Conservation (phyloP, 2,888 invertebrate genomes). For the Lasioglossum malachurum region DNA sequence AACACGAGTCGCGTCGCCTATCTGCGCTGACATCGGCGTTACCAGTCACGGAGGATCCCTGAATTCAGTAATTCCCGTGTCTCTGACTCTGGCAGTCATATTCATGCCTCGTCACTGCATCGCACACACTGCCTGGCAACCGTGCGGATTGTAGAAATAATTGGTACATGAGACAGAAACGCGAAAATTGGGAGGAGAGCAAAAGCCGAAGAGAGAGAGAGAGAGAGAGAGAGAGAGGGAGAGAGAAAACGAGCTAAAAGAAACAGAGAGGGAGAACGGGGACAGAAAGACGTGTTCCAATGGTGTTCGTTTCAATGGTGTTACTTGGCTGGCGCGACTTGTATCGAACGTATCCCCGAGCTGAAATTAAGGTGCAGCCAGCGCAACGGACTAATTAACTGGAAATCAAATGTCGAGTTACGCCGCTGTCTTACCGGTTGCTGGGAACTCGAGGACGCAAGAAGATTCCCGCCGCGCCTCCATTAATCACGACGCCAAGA, state of each 20-base stretch:
- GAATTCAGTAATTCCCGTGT: constrained; percentile 21
- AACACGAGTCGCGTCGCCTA: background rate
- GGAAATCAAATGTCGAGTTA: constrained; percentile 64
- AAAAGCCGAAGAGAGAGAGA: background rate
- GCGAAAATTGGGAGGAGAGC: background rate
- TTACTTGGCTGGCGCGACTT: constrained; percentile 18
- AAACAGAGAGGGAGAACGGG: background rate
- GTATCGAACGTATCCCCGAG: constrained; percentile 32
- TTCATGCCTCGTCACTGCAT: background rate
- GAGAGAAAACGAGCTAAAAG: background rate
- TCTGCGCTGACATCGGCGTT: background rate
- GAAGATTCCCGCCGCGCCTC: constrained; percentile 43
- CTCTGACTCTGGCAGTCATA: background rate
- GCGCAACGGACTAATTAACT: constrained; percentile 58
- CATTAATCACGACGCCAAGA: constrained; percentile 55
- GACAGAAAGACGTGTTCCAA: constrained; percentile 10
- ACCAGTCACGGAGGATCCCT: background rate
- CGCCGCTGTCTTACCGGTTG: constrained; percentile 21
- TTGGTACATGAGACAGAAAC: constrained; percentile 4
- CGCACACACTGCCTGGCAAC: background rate
- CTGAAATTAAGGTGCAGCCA: constrained; percentile 51
- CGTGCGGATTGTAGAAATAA: constrained; percentile 23
- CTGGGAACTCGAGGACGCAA: constrained; percentile 23
- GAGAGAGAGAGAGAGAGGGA: background rate
- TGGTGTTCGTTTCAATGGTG: constrained; percentile 15